Evolutionary conservation across 2,113 vertebrate species (phyloP).

Genomic region (Protomyctophum bolini): DNA sequence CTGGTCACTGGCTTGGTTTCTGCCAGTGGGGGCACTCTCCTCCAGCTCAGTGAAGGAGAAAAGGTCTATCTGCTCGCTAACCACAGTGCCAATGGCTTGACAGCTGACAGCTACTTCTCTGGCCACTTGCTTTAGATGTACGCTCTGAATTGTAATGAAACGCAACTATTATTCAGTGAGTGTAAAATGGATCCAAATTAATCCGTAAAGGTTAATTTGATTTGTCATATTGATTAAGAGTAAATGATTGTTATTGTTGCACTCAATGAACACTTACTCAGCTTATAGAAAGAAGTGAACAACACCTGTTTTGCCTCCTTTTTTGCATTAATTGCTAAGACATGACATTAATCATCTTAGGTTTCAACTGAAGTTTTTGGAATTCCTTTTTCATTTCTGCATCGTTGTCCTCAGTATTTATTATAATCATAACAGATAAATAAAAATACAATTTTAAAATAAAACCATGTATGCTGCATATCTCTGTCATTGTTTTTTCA

Average conservation of each 20-base stretch:
- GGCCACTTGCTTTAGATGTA: slow-evolving; percentile 58
- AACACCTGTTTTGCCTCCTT: not conserved
- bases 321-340: not conserved
- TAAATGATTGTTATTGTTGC: not conserved
- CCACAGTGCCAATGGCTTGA: not conserved
- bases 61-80: slow-evolving; percentile 48
- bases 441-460: too few species aligned
- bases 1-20: not conserved
- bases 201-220: too few species aligned
- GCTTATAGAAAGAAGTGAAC: not conserved
- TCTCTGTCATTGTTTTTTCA: too few species aligned
- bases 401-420: too few species aligned
- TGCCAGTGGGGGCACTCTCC: slow-evolving; percentile 47
- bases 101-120: slow-evolving; percentile 59
- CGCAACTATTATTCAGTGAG: too few species aligned
- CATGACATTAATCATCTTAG: not conserved
- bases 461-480: too few species aligned
- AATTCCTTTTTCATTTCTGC: too few species aligned
- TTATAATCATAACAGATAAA: too few species aligned
- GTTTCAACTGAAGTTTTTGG: not conserved
- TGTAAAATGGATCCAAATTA: too few species aligned
- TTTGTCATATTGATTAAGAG: too few species aligned
- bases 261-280: not conserved
- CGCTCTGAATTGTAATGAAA: too few species aligned
- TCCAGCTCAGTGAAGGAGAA: slow-evolving; percentile 49